A percentile compares a stretch with the other conserved stretches of the same genome.
Conservation (phyloP, 2,888 invertebrate species). For the Spodoptera exigua region DNA sequence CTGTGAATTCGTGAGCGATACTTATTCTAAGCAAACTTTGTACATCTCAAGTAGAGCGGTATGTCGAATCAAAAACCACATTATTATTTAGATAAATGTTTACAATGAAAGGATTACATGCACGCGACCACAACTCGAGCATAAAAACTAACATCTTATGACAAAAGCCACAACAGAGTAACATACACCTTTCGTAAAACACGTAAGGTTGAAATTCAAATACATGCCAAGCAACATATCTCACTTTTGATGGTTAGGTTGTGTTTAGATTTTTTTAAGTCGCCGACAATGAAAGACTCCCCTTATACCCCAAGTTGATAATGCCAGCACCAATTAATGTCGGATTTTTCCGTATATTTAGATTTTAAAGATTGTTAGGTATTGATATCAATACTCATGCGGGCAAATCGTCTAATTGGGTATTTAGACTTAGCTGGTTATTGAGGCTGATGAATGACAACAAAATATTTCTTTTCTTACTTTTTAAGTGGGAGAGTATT, state of each 20-base stretch:
- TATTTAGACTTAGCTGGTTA: conserved; percentile 10
- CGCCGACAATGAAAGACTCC: conserved; percentile 26
- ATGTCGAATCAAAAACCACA: conserved; percentile 26
- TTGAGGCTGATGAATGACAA: neutral
- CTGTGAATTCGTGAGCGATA: too few species aligned
- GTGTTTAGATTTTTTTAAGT: conserved; percentile 30
- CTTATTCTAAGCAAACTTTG: too few species aligned
- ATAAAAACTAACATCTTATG: neutral
- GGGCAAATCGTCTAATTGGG: conserved; percentile 43
- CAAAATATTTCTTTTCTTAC: too few species aligned
- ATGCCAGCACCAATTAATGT: conserved; percentile 67
- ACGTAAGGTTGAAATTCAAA: conserved; percentile 5
- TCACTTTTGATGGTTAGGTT: conserved; percentile 4
- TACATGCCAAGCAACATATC: neutral
- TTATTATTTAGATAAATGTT: conserved; percentile 49
- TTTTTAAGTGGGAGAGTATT: too few species aligned
- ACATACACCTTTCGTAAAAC: neutral
- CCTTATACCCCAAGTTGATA: conserved; percentile 18
- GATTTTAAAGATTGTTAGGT: conserved; percentile 54
- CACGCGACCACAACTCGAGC: conserved; percentile 44
- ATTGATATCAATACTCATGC: conserved; percentile 43
- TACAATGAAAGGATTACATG: conserved; percentile 51
- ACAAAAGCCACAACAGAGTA: neutral
- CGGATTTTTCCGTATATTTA: conserved; percentile 66
- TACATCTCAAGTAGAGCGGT: conserved; percentile 27